These are phyloP conservation scores for Leptopilina syphax DNA, from an alignment of 2,888 invertebrate genomes.

Conservation along the genomic window DNA sequence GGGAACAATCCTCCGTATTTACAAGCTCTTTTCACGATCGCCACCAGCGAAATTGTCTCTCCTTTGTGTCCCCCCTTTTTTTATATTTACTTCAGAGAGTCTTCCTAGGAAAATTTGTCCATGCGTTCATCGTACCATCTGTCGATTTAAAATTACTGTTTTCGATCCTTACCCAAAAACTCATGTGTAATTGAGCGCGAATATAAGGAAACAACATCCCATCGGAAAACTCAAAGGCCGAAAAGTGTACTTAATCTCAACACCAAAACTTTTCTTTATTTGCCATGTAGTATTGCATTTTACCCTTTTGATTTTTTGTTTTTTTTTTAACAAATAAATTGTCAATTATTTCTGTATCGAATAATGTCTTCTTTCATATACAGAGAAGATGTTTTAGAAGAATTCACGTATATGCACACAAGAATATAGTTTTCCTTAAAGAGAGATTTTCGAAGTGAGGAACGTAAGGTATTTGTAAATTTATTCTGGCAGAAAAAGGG, in stretches of 20 bases:
- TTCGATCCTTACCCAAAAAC: background rate
- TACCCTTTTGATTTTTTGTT: too few relatives aligned
- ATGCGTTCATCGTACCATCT: constrained; percentile 64
- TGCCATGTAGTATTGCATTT: too few relatives aligned
- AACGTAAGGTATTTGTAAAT: background rate
- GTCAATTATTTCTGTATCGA: too few relatives aligned
- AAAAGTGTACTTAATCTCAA: too few relatives aligned
- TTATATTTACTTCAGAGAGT: constrained; percentile 62
- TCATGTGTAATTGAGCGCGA: constrained; percentile 14
- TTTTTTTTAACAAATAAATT: too few relatives aligned
- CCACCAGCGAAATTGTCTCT: constrained; percentile 64
- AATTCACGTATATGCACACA: background rate
- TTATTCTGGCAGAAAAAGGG: background rate
- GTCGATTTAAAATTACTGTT: constrained; percentile 47
- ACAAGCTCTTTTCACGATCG: constrained; percentile 61
- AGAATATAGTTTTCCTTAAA: background rate
- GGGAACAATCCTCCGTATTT: constrained; percentile 68
- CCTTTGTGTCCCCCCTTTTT: constrained; percentile 54
- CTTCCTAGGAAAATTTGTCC: constrained; percentile 61
- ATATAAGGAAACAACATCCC: background rate
- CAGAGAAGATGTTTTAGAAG: background rate
- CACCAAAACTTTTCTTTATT: too few relatives aligned
- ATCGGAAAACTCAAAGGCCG: background rate
- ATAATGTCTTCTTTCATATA: too few relatives aligned
- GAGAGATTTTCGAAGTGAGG: background rate